These are phyloP conservation scores for Erebia ligea DNA, from an alignment of 2,888 invertebrate species.

Conservation along the genomic window DNA sequence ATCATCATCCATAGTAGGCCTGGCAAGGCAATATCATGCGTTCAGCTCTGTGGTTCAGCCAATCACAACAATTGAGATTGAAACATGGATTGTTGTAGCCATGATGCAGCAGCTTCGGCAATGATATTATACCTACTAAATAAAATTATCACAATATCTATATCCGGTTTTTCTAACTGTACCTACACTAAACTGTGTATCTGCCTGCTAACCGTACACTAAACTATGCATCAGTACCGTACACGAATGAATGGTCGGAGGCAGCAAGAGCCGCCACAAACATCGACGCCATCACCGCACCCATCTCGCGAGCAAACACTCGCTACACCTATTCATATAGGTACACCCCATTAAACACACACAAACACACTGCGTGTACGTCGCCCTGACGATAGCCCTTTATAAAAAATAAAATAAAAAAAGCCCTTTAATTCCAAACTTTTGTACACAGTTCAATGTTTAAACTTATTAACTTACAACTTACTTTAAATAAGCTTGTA, in stretches of 20 bases:
- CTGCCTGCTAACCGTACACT: conserved; percentile 26
- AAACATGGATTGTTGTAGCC: no score
- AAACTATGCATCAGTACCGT: conserved; percentile 35
- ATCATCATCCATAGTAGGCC: no score
- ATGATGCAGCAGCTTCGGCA: no score
- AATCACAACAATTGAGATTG: no score
- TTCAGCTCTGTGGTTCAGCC: no score
- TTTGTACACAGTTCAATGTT: no score
- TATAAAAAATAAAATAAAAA: no score
- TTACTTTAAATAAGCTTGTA: no score
- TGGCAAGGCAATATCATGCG: no score
- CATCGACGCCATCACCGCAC: conserved; percentile 67
- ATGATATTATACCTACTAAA: no score
- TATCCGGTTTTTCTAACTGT: not conserved
- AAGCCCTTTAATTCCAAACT: conserved; percentile 3
- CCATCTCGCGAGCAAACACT: conserved; percentile 74
- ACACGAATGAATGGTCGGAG: conserved; percentile 52
- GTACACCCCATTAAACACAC: conserved; percentile 24
- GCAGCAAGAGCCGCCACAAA: conserved; percentile 64
- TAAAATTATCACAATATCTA: no score
- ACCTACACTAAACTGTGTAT: not conserved
- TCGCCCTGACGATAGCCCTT: not conserved
- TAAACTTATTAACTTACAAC: no score
- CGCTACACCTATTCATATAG: conserved; percentile 49
- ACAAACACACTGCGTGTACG: conserved; percentile 6